Evolutionary conservation across 2,797 vertebrate genomes (phyloP).

Genomic region (Brachymystax lenok): DNA sequence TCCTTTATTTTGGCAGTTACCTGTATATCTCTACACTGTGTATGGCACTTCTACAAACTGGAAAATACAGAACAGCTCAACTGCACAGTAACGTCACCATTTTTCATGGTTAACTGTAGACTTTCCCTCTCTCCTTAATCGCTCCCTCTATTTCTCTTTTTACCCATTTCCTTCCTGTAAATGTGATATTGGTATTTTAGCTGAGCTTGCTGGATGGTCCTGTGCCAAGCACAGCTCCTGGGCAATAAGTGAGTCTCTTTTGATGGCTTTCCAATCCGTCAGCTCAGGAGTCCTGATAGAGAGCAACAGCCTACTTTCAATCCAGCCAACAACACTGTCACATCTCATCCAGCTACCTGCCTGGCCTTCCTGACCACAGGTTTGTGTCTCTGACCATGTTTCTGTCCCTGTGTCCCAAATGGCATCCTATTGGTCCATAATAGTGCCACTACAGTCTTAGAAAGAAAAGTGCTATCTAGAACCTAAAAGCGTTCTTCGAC

Average conservation of each 20-base stretch:
- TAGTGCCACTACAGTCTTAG: neutral
- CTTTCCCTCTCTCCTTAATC: conserved; percentile 6
- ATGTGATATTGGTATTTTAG: conserved; percentile 26
- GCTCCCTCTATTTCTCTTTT: neutral
- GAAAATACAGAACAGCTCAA: neutral
- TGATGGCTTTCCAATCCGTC: conserved; percentile 4
- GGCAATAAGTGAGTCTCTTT: conserved; percentile 4
- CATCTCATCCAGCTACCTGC: neutral
- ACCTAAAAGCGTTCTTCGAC: too few species aligned
- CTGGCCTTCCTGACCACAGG: neutral
- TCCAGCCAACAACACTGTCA: neutral
- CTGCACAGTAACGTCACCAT: neutral
- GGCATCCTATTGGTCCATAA: neutral
- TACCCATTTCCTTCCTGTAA: neutral
- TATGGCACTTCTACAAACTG: neutral
- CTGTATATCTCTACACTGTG: neutral
- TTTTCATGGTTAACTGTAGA: neutral
- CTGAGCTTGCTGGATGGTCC: conserved; percentile 27
- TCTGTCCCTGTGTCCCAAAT: neutral
- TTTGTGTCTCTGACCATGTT: neutral
- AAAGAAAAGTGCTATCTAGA: too few species aligned
- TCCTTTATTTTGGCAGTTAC: too few species aligned
- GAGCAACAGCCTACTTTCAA: neutral
- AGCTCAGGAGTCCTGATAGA: neutral
- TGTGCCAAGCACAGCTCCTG: conserved; percentile 11